Evolutionary conservation across 2,113 vertebrate species (phyloP).

Genomic region (Etheostoma cragini): DNA sequence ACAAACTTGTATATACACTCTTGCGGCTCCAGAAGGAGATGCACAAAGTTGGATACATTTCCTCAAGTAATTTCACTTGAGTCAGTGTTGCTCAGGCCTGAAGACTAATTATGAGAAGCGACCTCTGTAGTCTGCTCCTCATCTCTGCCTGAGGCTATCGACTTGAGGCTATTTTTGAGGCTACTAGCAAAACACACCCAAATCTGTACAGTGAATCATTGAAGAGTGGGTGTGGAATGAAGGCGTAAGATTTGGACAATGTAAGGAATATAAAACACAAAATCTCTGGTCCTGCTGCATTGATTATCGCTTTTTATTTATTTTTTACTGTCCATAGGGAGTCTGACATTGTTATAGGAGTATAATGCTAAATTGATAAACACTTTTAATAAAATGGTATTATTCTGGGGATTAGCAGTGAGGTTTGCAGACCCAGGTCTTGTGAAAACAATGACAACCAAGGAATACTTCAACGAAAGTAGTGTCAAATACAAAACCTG

Average conservation of each 20-base stretch:
- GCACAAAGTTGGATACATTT: not conserved
- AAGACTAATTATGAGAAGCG: not conserved
- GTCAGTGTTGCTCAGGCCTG: not conserved
- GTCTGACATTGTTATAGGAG: not conserved
- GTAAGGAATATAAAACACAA: not conserved
- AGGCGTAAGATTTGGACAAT: not conserved
- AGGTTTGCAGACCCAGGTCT: not conserved
- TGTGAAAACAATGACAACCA: not conserved
- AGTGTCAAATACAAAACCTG: no score
- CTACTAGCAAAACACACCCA: not conserved
- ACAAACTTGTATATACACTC: not conserved
- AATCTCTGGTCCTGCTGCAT: not conserved
- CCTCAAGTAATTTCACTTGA: not conserved
- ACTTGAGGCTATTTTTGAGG: no score
- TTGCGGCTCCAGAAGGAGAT: not conserved
- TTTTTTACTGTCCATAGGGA: no score
- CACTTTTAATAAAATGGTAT: not conserved
- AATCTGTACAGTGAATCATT: not conserved
- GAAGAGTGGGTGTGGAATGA: not conserved
- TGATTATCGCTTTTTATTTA: no score
- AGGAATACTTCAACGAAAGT: not conserved
- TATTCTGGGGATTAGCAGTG: not conserved
- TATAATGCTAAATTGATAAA: not conserved
- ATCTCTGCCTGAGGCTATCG: not conserved
- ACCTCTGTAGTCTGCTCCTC: not conserved